Base-by-base conservation (phyloP, 2,888 invertebrate genomes). In the Phanerotoma sp. region DNA sequence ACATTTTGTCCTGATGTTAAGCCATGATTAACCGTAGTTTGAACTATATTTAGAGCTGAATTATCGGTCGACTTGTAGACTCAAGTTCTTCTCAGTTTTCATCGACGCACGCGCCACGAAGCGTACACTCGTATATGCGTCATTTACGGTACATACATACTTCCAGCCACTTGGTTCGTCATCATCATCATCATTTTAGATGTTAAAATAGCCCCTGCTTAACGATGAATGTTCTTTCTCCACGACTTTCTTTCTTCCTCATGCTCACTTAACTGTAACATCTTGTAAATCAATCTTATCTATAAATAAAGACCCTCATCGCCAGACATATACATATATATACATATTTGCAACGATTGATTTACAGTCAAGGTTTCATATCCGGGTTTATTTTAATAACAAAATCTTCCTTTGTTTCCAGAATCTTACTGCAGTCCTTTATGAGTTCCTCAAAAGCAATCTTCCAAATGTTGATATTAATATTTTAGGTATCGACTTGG, bases 401-500 rank as follows among this genome's bases (percentile, higher is more conserved):
- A 42, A 56, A 47, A 37, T 35, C 38, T 41, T 55, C 15, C 44
- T 41, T 54, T 40, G 38, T 13, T 4, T 47, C 45, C 70, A 84
- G 83, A 84, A 87, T 62, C 79, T 92, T n/a, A 89, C 91, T 2
- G 72, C 79, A 54, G 78, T 80, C 49, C 68, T 89, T 41, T 77
- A 82, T 64, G 60, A 79, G 25, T 85, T 83, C 70, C 69, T 88
- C 51, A 71, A 71, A 61, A 66, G 71, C 48, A 73, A 79, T 51
- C 76, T 80, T 56, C 66, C 74, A 41, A 66, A 71, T 32, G 67
- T 72, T 44, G 66, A 77, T 40, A 56, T 79, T 25, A 65, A 69
- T 25, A 79, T 87, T 59, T 72, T 92, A 46, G 93, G 86, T 18
- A 78, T 93, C 13, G 93, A 93, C 72, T 83, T 93, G 52, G 93